These are phyloP conservation scores for Augochlorella aurata DNA, from an alignment of 2,888 invertebrate species.

Conservation along the genomic window DNA sequence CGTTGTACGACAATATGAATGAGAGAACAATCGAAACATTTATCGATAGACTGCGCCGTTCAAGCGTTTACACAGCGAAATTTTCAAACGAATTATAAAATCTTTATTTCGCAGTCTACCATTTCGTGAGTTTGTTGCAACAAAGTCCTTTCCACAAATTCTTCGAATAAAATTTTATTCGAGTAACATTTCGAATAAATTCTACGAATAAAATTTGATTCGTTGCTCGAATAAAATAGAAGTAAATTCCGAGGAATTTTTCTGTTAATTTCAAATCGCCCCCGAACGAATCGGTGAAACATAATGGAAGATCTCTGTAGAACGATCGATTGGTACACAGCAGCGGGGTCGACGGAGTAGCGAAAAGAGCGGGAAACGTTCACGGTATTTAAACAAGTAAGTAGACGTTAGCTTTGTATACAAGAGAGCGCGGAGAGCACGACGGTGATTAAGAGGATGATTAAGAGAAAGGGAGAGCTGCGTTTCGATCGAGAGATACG, in stretches of 20 bases:
- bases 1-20: not conserved
- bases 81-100: too few species aligned
- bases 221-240: too few species aligned
- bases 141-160: too few species aligned
- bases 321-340: not conserved
- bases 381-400: constrained; percentile 62
- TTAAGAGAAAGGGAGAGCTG: constrained; percentile 42
- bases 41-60: too few species aligned
- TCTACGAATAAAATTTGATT: too few species aligned
- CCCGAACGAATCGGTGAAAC: not conserved
- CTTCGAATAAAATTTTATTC: too few species aligned
- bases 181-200: too few species aligned
- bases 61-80: too few species aligned
- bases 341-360: not conserved
- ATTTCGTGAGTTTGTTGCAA: too few species aligned
- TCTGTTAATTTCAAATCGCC: too few species aligned
- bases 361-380: constrained; percentile 56
- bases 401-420: constrained; percentile 78
- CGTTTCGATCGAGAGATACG: constrained; percentile 35
- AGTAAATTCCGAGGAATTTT: too few species aligned
- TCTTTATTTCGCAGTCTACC: too few species aligned
- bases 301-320: not conserved
- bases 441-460: constrained; percentile 22
- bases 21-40: not conserved
- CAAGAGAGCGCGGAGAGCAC: constrained; percentile 57